A percentile compares a stretch with the other conserved stretches of the same genome.
Evolutionary conservation across 2,888 invertebrate species (phyloP).

Genomic region (Parnassius glacialis): DNA sequence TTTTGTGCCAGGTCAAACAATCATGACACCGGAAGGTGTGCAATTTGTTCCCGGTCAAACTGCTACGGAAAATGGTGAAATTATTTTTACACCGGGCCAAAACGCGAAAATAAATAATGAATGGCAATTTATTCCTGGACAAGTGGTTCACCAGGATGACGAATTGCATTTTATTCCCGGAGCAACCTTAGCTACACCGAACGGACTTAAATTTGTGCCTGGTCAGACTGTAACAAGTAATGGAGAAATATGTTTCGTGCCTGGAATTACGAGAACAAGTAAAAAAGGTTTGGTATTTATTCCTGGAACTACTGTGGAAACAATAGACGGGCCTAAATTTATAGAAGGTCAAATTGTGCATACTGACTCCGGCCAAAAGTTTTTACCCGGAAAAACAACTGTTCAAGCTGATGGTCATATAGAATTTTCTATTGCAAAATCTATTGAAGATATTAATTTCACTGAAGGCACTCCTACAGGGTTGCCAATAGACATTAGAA

Average conservation of each 20-base stretch:
- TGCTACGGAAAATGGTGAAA: constrained; percentile 68
- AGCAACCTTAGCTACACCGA: constrained; percentile 82
- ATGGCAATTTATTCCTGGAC: constrained; percentile 85
- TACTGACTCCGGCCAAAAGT: constrained; percentile 81
- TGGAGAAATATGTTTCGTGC: constrained; percentile 81
- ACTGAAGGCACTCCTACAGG: constrained; percentile 78
- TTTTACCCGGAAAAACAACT: constrained; percentile 82
- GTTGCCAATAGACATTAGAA: constrained; percentile 81
- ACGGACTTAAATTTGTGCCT: constrained; percentile 83
- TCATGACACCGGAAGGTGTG: constrained; percentile 80
- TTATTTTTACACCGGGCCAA: constrained; percentile 84
- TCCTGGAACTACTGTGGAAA: constrained; percentile 83
- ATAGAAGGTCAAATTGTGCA: constrained; percentile 84
- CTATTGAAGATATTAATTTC: constrained; percentile 79
- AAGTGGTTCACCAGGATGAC: constrained; percentile 79
- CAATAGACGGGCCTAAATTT: constrained; percentile 83
- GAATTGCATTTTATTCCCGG: constrained; percentile 83
- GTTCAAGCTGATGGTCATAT: constrained; percentile 72
- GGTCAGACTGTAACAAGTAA: constrained; percentile 81
- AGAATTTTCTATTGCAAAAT: constrained; percentile 81
- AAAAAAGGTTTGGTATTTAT: constrained; percentile 74
- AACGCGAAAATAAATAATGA: constrained; percentile 75
- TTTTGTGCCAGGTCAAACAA: constrained; percentile 83
- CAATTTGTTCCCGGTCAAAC: constrained; percentile 85
- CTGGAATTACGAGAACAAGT: constrained; percentile 77